Evolutionary conservation across 2,113 vertebrate species (phyloP).

Genomic region (Tupaia chinensis): DNA sequence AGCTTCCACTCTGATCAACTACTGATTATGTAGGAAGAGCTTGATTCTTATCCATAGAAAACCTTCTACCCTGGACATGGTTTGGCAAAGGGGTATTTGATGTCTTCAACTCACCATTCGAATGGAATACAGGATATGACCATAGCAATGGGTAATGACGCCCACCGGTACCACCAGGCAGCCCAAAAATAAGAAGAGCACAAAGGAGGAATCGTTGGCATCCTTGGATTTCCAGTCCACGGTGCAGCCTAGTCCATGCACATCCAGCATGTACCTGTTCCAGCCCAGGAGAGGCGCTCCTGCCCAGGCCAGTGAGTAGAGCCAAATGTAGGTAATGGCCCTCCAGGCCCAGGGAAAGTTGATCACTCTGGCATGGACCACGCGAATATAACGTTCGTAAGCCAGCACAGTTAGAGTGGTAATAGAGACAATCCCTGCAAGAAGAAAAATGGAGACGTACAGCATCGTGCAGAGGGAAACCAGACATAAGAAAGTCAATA

Average conservation of each 20-base stretch:
- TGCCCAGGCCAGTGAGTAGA: conserved; percentile 96
- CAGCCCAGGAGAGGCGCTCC: conserved; percentile 95
- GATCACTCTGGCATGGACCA: conserved; percentile 94
- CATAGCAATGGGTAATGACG: conserved; percentile 96
- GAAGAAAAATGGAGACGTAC: conserved; percentile 66
- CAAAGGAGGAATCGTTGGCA: conserved; percentile 93
- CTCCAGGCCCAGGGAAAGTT: conserved; percentile 95
- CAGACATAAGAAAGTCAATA: neutral
- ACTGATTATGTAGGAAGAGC: neutral
- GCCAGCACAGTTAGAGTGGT: conserved; percentile 94
- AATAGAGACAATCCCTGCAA: conserved; percentile 94
- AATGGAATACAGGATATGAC: conserved; percentile 94
- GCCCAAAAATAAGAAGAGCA: conserved; percentile 94
- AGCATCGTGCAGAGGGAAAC: neutral
- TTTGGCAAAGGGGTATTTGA: neutral
- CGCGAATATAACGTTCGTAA: conserved; percentile 94
- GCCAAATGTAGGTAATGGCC: conserved; percentile 94
- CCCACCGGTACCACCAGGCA: conserved; percentile 94
- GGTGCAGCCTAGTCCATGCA: conserved; percentile 93
- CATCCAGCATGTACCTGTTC: conserved; percentile 95
- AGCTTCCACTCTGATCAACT: neutral
- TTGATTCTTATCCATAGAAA: neutral
- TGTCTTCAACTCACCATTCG: conserved; percentile 91
- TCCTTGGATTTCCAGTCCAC: conserved; percentile 95
- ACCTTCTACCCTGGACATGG: neutral